Evolutionary conservation across 2,888 invertebrate genomes (phyloP), one percentile per base, ranked within the genome.

Genomic region (Drosophila acutilabella): DNA sequence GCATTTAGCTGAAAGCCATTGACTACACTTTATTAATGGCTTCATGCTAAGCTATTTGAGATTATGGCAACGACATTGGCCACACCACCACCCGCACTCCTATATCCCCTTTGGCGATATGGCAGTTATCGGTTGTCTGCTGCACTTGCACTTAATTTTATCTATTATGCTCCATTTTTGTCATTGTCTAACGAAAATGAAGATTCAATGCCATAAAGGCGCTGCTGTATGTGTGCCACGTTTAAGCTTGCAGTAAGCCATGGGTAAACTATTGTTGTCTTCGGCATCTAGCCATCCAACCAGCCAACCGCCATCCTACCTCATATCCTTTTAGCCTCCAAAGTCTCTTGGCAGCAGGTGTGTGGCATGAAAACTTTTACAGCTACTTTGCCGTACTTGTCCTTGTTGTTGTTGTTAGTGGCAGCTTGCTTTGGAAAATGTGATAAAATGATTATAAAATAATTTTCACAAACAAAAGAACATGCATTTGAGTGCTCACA

Each of bases 361-460:
- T 88, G 87, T 51, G 76, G 58, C 62, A 67, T 71, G 70, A 67
- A 72, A 86, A 83, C 50, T 72, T 82, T 82, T 48, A 54, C 77
- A 62, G 52, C 16, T 48, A 61, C 52, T 61, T 67, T 66, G 30
- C 53, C 41, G 33, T 60, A 36, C 42, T 42, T 44, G 38, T 36
- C 59, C 23, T 20, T 61, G 23, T 47, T 64, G 45, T 26, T 64
- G 26, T 47, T 80, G 54, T 26, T 30, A 42, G 51, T 71, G 80
- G 70, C 82, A 79, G 80, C 76, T 70, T 67, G 64, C 42, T 47
- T 62, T 70, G 69, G 73, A 83, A 89, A 89, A 78, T 89, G 89
- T 84, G 84, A 87, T 84, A 87, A 89, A 84, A 88, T 83, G 75
- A 89, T 89, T 84, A 87, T 87, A 89, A 84, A 87, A 84, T 84